phyloP scores from a whole-genome alignment of 2,113 vertebrate species.

The Mobula hypostoma region DNA sequence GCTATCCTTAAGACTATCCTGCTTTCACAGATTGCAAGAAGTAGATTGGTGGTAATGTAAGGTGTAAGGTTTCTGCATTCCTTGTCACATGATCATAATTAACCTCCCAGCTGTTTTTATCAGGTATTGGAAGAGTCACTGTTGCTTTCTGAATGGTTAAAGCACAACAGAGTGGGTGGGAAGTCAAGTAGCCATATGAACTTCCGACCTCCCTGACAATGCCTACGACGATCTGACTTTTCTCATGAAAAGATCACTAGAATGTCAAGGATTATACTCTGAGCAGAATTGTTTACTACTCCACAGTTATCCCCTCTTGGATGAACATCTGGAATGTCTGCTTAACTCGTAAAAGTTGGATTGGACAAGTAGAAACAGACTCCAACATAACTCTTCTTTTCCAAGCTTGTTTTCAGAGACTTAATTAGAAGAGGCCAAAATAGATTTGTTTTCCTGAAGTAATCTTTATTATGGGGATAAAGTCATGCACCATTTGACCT shows the following conservation, averaged over 20 bases:
- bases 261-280: background rate
- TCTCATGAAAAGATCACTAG: background rate
- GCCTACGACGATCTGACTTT: background rate
- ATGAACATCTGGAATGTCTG: constrained; percentile 19
- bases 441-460: background rate
- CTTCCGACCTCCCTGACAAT: background rate
- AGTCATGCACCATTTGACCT: background rate
- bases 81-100: background rate
- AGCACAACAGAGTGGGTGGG: background rate
- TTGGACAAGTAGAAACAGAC: background rate
- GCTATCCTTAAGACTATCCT: no score
- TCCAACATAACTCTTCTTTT: background rate
- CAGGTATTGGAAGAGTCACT: background rate
- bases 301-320: background rate
- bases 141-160: background rate
- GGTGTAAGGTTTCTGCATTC: no score
- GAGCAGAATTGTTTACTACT: background rate
- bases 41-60: no score
- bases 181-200: background rate
- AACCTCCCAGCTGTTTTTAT: background rate
- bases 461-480: background rate
- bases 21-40: no score
- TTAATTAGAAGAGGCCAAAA: background rate
- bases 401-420: background rate
- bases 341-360: background rate